A percentile compares a stretch with the other conserved stretches of the same genome.
These are phyloP conservation scores for cattle (Bos taurus) DNA, from an alignment of 2,113 vertebrate species.

Conservation along the genomic window ARS-UCD2.0 NC_037357.1:5679501-5680000, in stretches of 20 bases:
- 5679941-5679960: background rate
- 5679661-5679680: background rate
- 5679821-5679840: background rate
- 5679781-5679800: background rate
- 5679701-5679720: background rate
- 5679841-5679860: background rate
- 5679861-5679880: background rate
- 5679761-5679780: background rate
- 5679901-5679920: background rate
- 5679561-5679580: background rate
- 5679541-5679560: background rate
- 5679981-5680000: background rate
- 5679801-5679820: background rate
- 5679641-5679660: background rate
- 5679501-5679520: constrained; percentile 1
- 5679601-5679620: background rate
- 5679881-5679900: background rate
- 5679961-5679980: background rate
- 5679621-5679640: background rate
- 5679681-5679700: background rate
- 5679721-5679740: background rate
- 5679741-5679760: background rate
- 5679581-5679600: background rate
- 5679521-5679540: background rate
- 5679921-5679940: background rate